Base-by-base conservation (phyloP, 2,888 invertebrate genomes). In the Euproctis similis region DNA sequence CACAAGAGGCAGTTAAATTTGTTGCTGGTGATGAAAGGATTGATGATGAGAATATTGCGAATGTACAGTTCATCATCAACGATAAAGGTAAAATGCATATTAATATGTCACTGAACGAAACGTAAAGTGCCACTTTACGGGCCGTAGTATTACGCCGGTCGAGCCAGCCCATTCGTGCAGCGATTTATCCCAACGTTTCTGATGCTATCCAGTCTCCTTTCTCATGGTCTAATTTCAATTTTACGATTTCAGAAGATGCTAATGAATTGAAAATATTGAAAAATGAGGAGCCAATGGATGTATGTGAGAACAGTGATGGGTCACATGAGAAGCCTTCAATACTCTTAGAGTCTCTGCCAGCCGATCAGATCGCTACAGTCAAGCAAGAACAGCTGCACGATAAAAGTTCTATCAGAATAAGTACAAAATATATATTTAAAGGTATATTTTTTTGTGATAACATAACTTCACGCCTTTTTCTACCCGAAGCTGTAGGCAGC, bases 391-490 rank as follows among this genome's bases (percentile, higher is more conserved):
- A 41, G 27, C 26, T 32, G 21, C 39, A 50, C 25, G 47, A 50
- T 23, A 47, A 47, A 3, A 59, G 53, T 30, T 53, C 58, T 9
- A 48, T 74, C 13, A 71, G 59, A 59, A 66, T 80, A 16, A 78
- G 73, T 46, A 76, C 78, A 1, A 70, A 68, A 36, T 62, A 66
- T 24, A 54, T 53, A 18, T 66, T 80, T 30, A 65, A 56, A 62
- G 69, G 78, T 78, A 48, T n/a, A n/a, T n/a, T n/a, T n/a, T n/a
- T n/a, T n/a, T n/a, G n/a, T n/a, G n/a, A n/a, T n/a, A n/a, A n/a
- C n/a, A n/a, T n/a, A n/a, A n/a, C n/a, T n/a, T n/a, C n/a, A n/a
- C n/a, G n/a, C n/a, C n/a, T n/a, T n/a, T n/a, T n/a, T n/a, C n/a
- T n/a, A n/a, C n/a, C n/a, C n/a, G n/a, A n/a, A n/a, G n/a, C n/a